Conservation (phyloP, 2,888 invertebrate genomes). For the Atethmia centrago region DNA sequence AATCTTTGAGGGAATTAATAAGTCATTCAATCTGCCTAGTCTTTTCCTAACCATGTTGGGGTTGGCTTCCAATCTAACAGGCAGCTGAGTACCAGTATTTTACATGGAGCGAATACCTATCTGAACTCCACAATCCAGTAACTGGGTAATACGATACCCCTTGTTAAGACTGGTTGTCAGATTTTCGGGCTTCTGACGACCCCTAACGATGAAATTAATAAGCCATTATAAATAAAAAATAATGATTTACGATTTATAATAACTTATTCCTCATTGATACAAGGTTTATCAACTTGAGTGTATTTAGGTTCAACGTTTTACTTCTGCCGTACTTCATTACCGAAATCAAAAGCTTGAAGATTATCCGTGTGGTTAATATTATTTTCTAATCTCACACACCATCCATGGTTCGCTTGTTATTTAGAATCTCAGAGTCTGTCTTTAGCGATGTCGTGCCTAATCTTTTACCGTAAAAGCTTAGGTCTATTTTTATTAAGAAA, state of each 20-base stretch:
- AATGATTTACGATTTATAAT: slow-evolving; percentile 43
- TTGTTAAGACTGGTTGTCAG: no score
- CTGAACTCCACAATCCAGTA: no score
- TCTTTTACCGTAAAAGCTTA: background rate
- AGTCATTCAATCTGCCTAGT: no score
- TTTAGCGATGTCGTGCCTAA: background rate
- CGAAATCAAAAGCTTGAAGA: background rate
- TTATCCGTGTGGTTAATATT: background rate
- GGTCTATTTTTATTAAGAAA: background rate
- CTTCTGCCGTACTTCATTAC: slow-evolving; percentile 3
- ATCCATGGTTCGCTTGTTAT: background rate
- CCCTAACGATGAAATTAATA: no score
- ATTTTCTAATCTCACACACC: background rate
- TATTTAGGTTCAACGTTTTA: background rate
- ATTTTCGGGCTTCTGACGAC: no score
- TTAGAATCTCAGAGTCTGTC: background rate
- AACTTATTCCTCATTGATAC: background rate
- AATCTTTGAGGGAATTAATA: no score
- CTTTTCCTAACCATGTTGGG: no score
- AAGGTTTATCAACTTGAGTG: slow-evolving; percentile 10
- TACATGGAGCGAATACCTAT: no score
- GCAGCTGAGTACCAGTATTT: no score
- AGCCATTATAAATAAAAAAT: no score
- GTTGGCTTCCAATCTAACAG: no score
- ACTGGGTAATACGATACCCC: no score